phyloP scores from a whole-genome alignment of 2,113 vertebrate species.

The Ariopsis seemanni region DNA sequence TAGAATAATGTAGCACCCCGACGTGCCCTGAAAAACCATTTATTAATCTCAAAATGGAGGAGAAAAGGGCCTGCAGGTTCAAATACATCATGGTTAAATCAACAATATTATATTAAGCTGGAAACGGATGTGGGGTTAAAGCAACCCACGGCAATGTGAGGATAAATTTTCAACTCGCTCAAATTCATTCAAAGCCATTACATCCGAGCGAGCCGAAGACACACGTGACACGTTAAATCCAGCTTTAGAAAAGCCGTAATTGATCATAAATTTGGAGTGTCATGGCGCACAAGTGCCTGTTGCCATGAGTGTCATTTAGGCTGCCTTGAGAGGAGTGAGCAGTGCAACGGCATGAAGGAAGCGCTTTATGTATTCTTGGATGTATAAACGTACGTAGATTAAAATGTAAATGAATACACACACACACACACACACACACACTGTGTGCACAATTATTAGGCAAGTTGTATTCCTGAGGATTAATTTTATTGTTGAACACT shows the following conservation, averaged over 20 bases:
- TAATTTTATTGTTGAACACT: no score
- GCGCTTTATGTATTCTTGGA: neutral
- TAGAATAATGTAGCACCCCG: slow-evolving; percentile 86
- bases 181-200: slow-evolving; percentile 82
- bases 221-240: slow-evolving; percentile 78
- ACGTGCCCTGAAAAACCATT: slow-evolving; percentile 83
- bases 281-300: slow-evolving; percentile 57
- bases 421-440: neutral
- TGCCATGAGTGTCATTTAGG: slow-evolving; percentile 59
- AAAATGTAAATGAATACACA: slow-evolving; percentile 2
- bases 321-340: slow-evolving; percentile 34
- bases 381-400: neutral
- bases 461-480: no score
- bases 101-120: slow-evolving; percentile 96
- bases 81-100: slow-evolving; percentile 97
- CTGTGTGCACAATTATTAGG: no score
- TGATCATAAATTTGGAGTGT: slow-evolving; percentile 72
- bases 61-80: slow-evolving; percentile 81
- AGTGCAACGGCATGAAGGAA: neutral
- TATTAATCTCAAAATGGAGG: slow-evolving; percentile 86
- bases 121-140: slow-evolving; percentile 84
- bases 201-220: slow-evolving; percentile 74
- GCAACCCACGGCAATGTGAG: slow-evolving; percentile 84
- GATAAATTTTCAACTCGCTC: slow-evolving; percentile 82
- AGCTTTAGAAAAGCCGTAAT: slow-evolving; percentile 75